Base-by-base conservation (phyloP, 2,888 invertebrate genomes). In the Aleiodes testaceus region DNA sequence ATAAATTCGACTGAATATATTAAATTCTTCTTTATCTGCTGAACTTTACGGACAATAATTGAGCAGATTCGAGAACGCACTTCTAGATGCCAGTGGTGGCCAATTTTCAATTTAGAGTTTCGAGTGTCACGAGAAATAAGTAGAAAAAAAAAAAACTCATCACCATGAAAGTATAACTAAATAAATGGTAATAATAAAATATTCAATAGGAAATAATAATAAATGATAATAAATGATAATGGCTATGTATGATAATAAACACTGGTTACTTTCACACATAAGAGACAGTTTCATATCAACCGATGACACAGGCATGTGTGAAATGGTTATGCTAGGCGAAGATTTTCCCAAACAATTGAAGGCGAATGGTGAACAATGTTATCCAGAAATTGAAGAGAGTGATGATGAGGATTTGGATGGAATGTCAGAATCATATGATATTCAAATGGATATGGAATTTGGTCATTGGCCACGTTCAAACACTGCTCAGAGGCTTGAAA, bases 211-310 rank as follows among this genome's bases (percentile, higher is more conserved):
- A 44, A 66, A 44, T 36, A 20, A 36, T 18, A 42, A 18, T n/a
- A n/a, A n/a, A n/a, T 53, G 52, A 55, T 36, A 30, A 20, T 42
- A 9, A 11, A 9, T 63, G 16, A 72, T 30, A 26, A 98, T 98
- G 98, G 97, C 97, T 78, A 92, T 97, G 76, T 97, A 97, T 88
- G 97, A 98, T 87, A 96, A 98, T 88, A 94, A 93, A 87, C 94
- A 94, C 81, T 98, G 97, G 94, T 90, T 98, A 61, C 90, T 98
- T 66, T 95, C 96, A 72, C 96, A 97, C 88, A 96, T 98, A 78
- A 91, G 96, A 70, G 97, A 97, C 88, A 97, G 97, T 9, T 98
- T 97, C 88, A 95, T 98, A 84, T 95, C 96, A 22, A 96, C 97
- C 20, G 98, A 98, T 89, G 97, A 98, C 88, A 97, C 97, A 80